These are phyloP conservation scores for Microchrysa polita DNA, from an alignment of 2,888 invertebrate genomes.

Conservation along the genomic window DNA sequence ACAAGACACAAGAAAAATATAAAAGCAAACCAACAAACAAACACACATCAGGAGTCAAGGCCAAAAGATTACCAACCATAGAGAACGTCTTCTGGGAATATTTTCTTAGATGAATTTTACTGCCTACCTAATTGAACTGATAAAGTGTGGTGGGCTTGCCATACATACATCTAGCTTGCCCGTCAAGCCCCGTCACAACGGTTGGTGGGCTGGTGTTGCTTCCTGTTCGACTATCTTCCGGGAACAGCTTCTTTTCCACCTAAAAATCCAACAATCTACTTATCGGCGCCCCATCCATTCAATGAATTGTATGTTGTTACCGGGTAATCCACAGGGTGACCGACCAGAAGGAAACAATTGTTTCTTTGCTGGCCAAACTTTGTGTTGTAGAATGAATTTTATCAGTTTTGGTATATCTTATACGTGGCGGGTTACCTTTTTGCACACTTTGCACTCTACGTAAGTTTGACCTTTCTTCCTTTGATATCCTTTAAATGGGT, in stretches of 20 bases:
- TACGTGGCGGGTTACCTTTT: slow-evolving; percentile 20
- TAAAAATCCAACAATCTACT: background rate
- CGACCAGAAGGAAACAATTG: slow-evolving; percentile 21
- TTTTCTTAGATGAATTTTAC: slow-evolving; percentile 19
- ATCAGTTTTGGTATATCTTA: slow-evolving; percentile 19
- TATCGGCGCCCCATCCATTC: background rate
- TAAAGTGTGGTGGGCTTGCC: slow-evolving; percentile 23
- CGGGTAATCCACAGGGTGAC: slow-evolving; percentile 7
- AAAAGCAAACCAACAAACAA: no score
- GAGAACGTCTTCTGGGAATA: slow-evolving; percentile 12
- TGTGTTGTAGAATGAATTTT: slow-evolving; percentile 22
- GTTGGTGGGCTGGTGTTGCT: background rate
- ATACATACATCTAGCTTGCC: no score
- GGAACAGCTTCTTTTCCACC: slow-evolving; percentile 15
- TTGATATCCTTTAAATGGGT: background rate
- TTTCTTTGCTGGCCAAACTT: slow-evolving; percentile 7
- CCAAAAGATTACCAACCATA: slow-evolving; percentile 15
- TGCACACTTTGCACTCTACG: slow-evolving; percentile 2
- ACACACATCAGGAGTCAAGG: no score
- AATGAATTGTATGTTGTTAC: slow-evolving; percentile 1
- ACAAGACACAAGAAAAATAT: no score
- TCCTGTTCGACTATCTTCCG: no score
- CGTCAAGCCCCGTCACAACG: background rate
- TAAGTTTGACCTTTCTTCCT: background rate
- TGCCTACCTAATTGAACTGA: slow-evolving; percentile 26